Base-by-base conservation (phyloP, 2,888 invertebrate genomes). In the Bruchidius siliquastri region DNA sequence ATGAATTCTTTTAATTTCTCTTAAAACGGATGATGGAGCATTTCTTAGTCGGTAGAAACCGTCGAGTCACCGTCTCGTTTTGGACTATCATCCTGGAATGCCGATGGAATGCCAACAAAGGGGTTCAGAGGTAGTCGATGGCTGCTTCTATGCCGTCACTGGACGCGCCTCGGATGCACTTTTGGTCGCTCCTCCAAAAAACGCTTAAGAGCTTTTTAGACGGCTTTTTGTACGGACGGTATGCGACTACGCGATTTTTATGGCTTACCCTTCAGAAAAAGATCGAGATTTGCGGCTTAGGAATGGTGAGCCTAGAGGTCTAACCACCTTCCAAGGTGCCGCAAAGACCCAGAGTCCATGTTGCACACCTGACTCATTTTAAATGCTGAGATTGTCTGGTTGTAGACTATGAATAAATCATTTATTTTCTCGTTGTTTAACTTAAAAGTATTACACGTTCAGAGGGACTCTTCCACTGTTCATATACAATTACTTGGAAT, bases 1-100 rank as follows among this genome's bases (percentile, higher is more conserved):
- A 81, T 77, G 80, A 81, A 83, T 49, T 49, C 49, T 49, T 26
- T 49, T 8, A 49, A 49, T 85, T 84, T 85, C 85, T 85, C 81
- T 86, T 86, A 86, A 86, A 85, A 82, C 81, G 81, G 82, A 85
- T 86, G 86, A 86, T 83, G 84, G 82, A 82, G 85, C 85, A 84
- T 79, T 85, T 85, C 32, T 22, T 49, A 3, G 18, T 4, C 49
- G 49, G 49, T 13, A 49, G 49, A 18, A 49, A 49, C 1, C 49
- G 49, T 49, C 49, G 49, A 49, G 49, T 49, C 49, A 49, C 49
- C 8, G 49, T 4, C 49, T 13, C 0, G 49, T 49, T 49, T 49
- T 49, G 49, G 49, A 49, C 49, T 49, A 49, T 49, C 49, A 49
- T 49, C 49, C 49, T 49, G 49, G 49, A 49, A 49, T 49, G 49